Evolutionary conservation across 2,888 invertebrate genomes (phyloP), one percentile per base, ranked within the genome.

Genomic region (Octodonta nipae): DNA sequence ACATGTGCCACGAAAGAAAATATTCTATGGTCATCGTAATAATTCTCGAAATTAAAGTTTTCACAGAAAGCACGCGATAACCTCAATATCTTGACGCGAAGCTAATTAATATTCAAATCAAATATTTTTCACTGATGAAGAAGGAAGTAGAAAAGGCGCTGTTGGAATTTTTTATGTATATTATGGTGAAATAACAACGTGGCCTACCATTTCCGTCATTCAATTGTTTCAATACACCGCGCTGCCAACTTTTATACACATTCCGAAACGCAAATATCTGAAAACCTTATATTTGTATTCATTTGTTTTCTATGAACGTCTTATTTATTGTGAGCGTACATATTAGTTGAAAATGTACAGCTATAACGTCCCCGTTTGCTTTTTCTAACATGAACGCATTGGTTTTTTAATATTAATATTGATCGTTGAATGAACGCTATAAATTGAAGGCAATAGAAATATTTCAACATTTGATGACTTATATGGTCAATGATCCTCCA

Each of bases 91-190:
- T 42, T 37, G 22, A 22, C n/a, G 37, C 31, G 37, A 33, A 36
- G 34, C 36, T 37, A 38, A 39, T 42, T 42, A 38, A 40, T 37
- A 42, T 42, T 40, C 42, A 38, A 31, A 37, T 22, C 38, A 28
- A 39, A 36, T 29, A 32, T 32, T 32, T 29, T 26, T 31, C 26
- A 37, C 34, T 34, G 36, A 40, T 42, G 36, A 45, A 42, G 45
- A 45, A 48, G 48, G 48, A 48, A 48, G 46, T 46, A 42, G 39
- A 41, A 42, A 39, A 36, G 37, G 40, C 45, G 45, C 40, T 38
- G 44, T 43, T 44, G 44, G 48, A 48, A 48, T 46, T 48, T 47
- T 46, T 46, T 44, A 44, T 46, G 44, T 40, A 43, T 43, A 44
- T 43, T 43, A 44, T 47, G 44, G 45, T 47, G 45, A 44, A 45